Percentiles rank a stretch among this genome's conserved stretches.
These are phyloP conservation scores for Dynastes maya DNA, from an alignment of 2,888 invertebrate species.

Conservation along the genomic window DNA sequence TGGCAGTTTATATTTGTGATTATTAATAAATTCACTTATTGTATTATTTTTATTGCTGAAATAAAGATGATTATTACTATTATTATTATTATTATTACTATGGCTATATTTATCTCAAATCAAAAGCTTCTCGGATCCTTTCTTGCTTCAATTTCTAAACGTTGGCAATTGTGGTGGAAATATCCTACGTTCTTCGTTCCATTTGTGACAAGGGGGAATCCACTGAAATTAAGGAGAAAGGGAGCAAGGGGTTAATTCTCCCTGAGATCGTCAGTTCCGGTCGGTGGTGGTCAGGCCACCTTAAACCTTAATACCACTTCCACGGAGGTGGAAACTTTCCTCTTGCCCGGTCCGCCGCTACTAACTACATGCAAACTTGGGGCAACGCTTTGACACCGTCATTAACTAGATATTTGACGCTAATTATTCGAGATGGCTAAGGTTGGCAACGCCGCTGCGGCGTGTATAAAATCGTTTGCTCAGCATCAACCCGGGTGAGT, in stretches of 20 bases:
- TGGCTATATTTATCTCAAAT: too few species aligned
- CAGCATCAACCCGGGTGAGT: too few species aligned
- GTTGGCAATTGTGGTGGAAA: conserved; percentile 34
- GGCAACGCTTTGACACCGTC: conserved; percentile 64
- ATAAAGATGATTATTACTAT: too few species aligned
- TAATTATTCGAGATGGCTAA: conserved; percentile 62
- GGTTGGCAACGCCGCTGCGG: not conserved
- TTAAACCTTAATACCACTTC: conserved; percentile 67
- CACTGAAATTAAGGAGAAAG: not conserved
- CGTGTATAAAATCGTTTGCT: conserved; percentile 38
- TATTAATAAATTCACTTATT: too few species aligned
- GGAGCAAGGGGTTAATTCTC: conserved; percentile 32
- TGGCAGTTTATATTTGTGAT: too few species aligned
- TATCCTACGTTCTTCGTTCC: not conserved
- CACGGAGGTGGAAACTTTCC: conserved; percentile 63
- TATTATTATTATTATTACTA: too few species aligned
- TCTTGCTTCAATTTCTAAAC: too few species aligned
- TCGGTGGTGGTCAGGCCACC: conserved; percentile 65
- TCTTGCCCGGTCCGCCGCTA: conserved; percentile 3
- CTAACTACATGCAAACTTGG: conserved; percentile 66
- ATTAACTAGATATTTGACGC: conserved; percentile 66
- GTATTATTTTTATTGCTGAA: too few species aligned
- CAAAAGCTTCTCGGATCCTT: too few species aligned
- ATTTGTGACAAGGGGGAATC: not conserved
- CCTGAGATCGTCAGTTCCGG: conserved; percentile 59